These are phyloP conservation scores for Gadus macrocephalus DNA, from an alignment of 2,113 vertebrate genomes.

Conservation along the genomic window DNA sequence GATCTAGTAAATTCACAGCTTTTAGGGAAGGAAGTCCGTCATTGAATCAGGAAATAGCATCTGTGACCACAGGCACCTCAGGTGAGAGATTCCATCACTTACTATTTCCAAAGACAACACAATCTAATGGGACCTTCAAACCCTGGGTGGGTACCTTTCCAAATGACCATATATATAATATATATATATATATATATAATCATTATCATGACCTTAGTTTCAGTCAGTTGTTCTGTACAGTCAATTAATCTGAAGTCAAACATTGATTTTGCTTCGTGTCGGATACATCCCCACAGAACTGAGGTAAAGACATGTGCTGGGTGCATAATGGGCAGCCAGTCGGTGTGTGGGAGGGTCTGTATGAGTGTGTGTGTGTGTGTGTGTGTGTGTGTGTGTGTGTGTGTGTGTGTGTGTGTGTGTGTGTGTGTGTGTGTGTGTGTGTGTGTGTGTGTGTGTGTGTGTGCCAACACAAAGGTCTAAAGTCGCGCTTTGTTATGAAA, in stretches of 20 bases:
- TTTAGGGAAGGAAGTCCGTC: slow-evolving; percentile 26
- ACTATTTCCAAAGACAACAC: slow-evolving; percentile 34
- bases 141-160: slow-evolving; percentile 25
- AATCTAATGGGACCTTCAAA: slow-evolving; percentile 22
- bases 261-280: slow-evolving; percentile 56
- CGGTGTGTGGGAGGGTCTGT: background rate
- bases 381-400: slow-evolving; percentile 38
- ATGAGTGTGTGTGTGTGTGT: slow-evolving; percentile 5
- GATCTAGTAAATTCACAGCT: slow-evolving; percentile 25
- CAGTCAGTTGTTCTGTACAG: slow-evolving; percentile 42
- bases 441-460: slow-evolving; percentile 5
- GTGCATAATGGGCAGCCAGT: slow-evolving; percentile 55
- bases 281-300: slow-evolving; percentile 48
- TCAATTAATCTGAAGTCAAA: slow-evolving; percentile 35
- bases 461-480: no score
- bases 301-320: slow-evolving; percentile 48
- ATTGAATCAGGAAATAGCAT: slow-evolving; percentile 3
- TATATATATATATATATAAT: slow-evolving; percentile 30
- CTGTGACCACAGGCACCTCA: slow-evolving; percentile 21
- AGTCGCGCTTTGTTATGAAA: no score
- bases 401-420: slow-evolving; percentile 23
- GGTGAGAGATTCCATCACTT: slow-evolving; percentile 19
- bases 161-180: slow-evolving; percentile 29
- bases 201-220: slow-evolving; percentile 51
- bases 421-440: slow-evolving; percentile 52